phyloP scores from a whole-genome alignment of 1,140 invertebrate species.

The Eupristina koningsbergeri region DNA sequence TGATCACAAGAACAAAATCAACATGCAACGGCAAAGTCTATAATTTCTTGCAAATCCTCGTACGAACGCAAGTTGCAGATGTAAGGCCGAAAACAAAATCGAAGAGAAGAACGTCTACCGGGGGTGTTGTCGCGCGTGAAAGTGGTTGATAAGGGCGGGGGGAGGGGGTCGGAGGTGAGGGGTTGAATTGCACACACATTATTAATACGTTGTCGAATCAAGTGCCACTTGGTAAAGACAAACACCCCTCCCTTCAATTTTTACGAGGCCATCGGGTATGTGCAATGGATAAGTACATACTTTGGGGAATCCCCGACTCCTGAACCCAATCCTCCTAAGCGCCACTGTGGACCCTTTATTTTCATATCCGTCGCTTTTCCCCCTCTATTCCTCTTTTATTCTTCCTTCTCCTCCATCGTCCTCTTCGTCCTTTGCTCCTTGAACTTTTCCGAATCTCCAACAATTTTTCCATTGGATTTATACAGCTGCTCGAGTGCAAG shows the following conservation, averaged over 20 bases:
- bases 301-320: neutral
- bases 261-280: neutral
- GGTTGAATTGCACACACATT: neutral
- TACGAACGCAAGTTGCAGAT: neutral
- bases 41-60: neutral
- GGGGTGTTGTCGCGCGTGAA: too few relatives aligned
- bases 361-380: neutral
- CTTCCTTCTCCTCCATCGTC: too few relatives aligned
- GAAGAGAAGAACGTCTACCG: neutral
- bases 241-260: neutral
- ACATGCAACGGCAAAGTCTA: neutral
- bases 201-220: slow-evolving; percentile 12
- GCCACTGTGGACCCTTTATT: neutral
- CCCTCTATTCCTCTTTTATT: too few relatives aligned
- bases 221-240: slow-evolving; percentile 7
- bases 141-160: too few relatives aligned
- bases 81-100: neutral
- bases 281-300: neutral
- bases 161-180: too few relatives aligned
- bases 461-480: too few relatives aligned
- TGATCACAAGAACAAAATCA: neutral
- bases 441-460: too few relatives aligned
- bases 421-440: too few relatives aligned
- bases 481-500: too few relatives aligned
- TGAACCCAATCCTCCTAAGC: neutral